phyloP scores from a whole-genome alignment of 1,140 invertebrate genomes.

The Penaeus chinensis region DNA sequence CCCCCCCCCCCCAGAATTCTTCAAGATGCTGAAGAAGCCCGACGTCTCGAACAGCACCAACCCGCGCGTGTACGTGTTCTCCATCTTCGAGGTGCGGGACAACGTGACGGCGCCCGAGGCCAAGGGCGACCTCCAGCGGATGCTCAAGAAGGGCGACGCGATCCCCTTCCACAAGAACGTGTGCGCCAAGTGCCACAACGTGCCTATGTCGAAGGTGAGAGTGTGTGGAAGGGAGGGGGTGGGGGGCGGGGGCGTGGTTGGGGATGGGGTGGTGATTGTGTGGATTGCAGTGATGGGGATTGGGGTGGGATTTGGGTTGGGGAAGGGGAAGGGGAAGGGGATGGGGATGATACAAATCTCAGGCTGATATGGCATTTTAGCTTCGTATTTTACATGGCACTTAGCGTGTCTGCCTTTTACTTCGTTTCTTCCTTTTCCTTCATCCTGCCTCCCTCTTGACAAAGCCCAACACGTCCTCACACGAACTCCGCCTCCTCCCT shows the following conservation, averaged over 20 bases:
- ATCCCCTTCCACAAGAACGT: slow-evolving; percentile 93
- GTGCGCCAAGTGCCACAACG: slow-evolving; percentile 88
- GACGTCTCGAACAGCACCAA: slow-evolving; percentile 65
- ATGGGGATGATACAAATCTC: no score
- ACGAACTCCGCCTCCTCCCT: not conserved
- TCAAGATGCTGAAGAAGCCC: slow-evolving; percentile 61
- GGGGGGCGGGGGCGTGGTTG: no score
- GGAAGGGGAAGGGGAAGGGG: no score
- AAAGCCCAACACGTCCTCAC: not conserved
- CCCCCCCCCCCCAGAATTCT: slow-evolving; percentile 53
- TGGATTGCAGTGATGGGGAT: no score
- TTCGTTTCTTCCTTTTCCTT: not conserved
- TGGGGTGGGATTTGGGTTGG: no score
- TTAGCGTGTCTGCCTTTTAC: no score
- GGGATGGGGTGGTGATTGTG: no score
- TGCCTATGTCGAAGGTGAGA: slow-evolving; percentile 80
- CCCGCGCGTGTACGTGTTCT: slow-evolving; percentile 83
- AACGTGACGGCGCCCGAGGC: slow-evolving; percentile 78
- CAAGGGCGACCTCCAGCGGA: slow-evolving; percentile 80
- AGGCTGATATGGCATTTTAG: no score
- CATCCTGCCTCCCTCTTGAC: not conserved
- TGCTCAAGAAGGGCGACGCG: slow-evolving; percentile 81
- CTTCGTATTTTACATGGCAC: no score
- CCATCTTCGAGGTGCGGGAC: slow-evolving; percentile 85
- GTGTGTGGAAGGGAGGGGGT: not conserved